Evolutionary conservation across 92 coral and sea anemone species (phyloP).

Genomic region (Parazoanthus swiftii): DNA sequence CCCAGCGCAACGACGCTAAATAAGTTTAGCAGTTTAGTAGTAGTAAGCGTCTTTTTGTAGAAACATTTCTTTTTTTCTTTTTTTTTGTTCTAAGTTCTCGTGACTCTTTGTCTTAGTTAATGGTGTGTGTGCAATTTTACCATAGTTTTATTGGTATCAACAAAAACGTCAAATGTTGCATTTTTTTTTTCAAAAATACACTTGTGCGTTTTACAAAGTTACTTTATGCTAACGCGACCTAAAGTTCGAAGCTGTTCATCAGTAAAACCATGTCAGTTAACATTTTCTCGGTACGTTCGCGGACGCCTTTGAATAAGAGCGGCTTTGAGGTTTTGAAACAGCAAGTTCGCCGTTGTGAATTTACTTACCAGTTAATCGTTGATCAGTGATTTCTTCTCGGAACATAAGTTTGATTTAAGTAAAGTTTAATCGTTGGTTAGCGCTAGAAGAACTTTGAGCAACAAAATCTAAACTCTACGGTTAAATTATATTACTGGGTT

Average conservation of each 20-base stretch:
- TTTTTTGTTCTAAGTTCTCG: too few relatives aligned
- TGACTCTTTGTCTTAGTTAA: too few relatives aligned
- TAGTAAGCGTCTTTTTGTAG: too few relatives aligned
- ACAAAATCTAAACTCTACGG: neutral
- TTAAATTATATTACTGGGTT: neutral
- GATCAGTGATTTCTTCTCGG: neutral
- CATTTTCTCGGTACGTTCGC: slow-evolving; percentile 28
- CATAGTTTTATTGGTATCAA: too few relatives aligned
- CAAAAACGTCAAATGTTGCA: too few relatives aligned
- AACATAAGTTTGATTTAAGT: neutral
- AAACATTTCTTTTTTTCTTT: too few relatives aligned
- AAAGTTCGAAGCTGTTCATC: slow-evolving; percentile 31
- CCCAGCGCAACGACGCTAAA: too few relatives aligned
- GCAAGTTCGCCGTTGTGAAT: slow-evolving; percentile 6
- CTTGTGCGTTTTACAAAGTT: too few relatives aligned
- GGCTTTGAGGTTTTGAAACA: neutral
- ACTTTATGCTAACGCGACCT: too few relatives aligned
- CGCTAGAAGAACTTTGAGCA: neutral
- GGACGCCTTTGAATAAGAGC: slow-evolving; percentile 39
- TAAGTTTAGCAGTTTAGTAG: too few relatives aligned
- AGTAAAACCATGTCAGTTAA: slow-evolving; percentile 1
- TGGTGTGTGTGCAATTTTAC: too few relatives aligned
- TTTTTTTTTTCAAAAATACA: too few relatives aligned
- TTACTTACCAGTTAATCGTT: neutral
- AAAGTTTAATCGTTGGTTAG: neutral